phyloP scores from a whole-genome alignment of 2,113 vertebrate genomes.

The Strigops habroptila region DNA sequence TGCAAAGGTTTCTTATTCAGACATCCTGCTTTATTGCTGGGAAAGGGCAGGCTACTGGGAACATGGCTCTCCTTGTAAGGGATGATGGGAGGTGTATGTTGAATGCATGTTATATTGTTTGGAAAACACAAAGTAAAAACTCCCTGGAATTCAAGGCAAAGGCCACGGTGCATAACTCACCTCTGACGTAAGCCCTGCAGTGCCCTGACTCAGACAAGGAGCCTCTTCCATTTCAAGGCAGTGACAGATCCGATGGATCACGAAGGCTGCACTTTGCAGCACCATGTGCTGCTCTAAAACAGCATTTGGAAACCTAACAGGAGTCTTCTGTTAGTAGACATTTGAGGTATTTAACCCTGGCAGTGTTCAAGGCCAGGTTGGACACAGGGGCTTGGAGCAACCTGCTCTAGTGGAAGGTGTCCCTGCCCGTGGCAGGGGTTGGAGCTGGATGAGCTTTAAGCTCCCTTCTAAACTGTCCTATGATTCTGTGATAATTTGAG shows the following conservation, averaged over 20 bases:
- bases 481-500: background rate
- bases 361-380: background rate
- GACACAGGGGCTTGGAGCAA: background rate
- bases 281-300: background rate
- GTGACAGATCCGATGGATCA: background rate
- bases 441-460: background rate
- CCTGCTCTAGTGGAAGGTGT: background rate
- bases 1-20: background rate
- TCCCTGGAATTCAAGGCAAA: background rate
- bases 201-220: background rate
- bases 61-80: background rate
- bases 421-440: background rate
- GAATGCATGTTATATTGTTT: background rate
- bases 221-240: background rate
- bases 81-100: background rate
- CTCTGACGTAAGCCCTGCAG: background rate
- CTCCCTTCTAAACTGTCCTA: background rate
- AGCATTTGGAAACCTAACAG: background rate
- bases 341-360: background rate
- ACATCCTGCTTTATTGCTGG: background rate
- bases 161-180: background rate
- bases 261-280: background rate
- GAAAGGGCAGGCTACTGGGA: background rate
- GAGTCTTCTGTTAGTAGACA: background rate
- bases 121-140: background rate